Conservation (phyloP, 1,140 invertebrate genomes). For the Gyrodactylus bullatarudis region DNA sequence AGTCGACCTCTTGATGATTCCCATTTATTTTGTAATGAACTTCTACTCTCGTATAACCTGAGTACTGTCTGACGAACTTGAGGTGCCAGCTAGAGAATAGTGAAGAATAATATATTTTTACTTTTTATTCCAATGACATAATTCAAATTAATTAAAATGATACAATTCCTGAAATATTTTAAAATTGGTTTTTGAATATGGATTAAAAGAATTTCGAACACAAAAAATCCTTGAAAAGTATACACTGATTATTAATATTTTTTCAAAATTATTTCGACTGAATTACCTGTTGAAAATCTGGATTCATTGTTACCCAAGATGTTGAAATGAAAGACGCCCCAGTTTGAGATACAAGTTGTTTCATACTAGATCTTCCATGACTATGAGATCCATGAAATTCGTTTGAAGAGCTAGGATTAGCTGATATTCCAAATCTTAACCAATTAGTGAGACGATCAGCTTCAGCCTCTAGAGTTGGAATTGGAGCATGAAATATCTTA, state of each 20-base stretch:
- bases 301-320: constrained; percentile 4
- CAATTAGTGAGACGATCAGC: background rate
- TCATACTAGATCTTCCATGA: background rate
- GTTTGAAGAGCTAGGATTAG: background rate
- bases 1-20: constrained; percentile 35
- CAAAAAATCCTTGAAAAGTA: too few species aligned
- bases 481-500: constrained; percentile 4
- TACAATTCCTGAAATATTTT: too few species aligned
- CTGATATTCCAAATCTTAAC: background rate
- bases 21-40: background rate
- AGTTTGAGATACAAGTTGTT: background rate
- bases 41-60: background rate
- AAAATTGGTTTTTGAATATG: too few species aligned
- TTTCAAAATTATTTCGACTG: too few species aligned
- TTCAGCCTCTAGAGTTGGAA: constrained; percentile 1
- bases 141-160: too few species aligned
- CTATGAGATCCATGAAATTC: too few species aligned
- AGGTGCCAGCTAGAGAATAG: background rate
- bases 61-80: background rate
- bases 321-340: background rate
- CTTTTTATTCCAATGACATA: too few species aligned
- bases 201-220: too few species aligned
- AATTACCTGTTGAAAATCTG: constrained; percentile 3
- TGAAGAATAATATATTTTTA: background rate
- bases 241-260: too few species aligned